Evolutionary conservation across 2,113 vertebrate species (phyloP), one percentile per base, ranked within the genome.

Genomic region (Apaloderma vittatum): DNA sequence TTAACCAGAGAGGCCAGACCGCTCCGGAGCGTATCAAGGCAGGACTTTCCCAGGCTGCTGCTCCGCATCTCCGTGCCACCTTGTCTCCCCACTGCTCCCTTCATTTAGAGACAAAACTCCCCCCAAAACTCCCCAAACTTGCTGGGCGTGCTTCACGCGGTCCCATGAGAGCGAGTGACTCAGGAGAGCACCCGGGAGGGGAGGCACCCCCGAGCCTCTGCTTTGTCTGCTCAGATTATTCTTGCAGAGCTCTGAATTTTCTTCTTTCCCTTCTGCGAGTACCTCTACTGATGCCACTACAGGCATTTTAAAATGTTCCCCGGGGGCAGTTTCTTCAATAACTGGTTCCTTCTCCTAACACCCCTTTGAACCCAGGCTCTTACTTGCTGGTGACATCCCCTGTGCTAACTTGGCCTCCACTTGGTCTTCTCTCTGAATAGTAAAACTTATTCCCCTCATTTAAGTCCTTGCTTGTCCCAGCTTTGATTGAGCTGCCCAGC

Each of bases 21-120:
- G 0, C 49, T 30, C 0, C 0, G 55, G 34, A 83, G 43, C 0
- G 0, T 29, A 61, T 34, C 71, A 34, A 46, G 61, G 55, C 72
- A 92, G 90, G 79, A 94, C 73, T 96, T 96, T 7, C 68, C 88
- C 82, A 11, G 6, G 3, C 36, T 49, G 67, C 76, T 74, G 72
- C 59, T 86, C 67, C 46, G 54, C 8, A 1, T 45, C 67, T 81
- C 90, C 3, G 2, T 1, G 7, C 74, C 54, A 8, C 3, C 0
- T 43, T 66, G 27, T 45, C 27, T 68, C 32, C 58, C 46, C 66
- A 36, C 5, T 7, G 5, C 26, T 81, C 34, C 37, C 37, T 74
- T 86, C 57, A 58, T 72, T 81, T 88, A 82, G 49, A 85, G 58
- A 57, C 23, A 76, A 62, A 94, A 90, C 32, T 96, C 36, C 40